phyloP scores from a whole-genome alignment of 1,140 invertebrate genomes.

The Pomacea maculata region DNA sequence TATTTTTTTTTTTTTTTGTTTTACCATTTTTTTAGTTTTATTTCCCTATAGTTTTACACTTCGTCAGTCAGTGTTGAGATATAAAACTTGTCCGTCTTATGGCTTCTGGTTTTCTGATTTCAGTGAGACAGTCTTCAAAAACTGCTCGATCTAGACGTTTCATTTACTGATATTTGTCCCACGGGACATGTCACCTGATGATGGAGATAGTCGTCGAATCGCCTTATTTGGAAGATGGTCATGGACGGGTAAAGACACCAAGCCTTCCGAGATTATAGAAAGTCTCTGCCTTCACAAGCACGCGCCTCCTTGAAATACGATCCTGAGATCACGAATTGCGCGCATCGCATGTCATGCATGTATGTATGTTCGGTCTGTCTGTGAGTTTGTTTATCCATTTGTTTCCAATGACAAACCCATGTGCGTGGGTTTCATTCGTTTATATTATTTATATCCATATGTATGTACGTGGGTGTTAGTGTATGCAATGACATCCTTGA shows the following conservation, averaged over 20 bases:
- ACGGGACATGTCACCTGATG: neutral
- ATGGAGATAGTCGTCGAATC: neutral
- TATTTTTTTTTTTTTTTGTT: no score
- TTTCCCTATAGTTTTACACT: no score
- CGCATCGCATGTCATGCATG: neutral
- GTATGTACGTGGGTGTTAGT: neutral
- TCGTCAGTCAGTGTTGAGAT: no score
- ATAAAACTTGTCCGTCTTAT: no score
- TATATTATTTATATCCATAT: neutral
- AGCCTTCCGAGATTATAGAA: neutral
- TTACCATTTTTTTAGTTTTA: no score
- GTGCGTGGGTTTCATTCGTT: neutral
- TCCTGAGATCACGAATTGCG: neutral
- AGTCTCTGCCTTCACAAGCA: neutral
- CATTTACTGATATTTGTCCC: no score
- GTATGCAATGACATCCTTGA: neutral
- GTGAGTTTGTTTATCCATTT: neutral
- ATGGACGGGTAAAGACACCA: neutral
- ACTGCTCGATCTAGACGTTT: no score
- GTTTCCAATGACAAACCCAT: no score
- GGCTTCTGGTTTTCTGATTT: no score
- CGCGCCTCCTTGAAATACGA: neutral
- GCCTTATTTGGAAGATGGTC: no score
- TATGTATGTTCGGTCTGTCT: conserved; percentile 20
- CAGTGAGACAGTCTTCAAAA: no score